A percentile compares a stretch with the other conserved stretches of the same genome.
Conservation (phyloP, 2,797 vertebrate genomes). For the Pteropus rufus region DNA sequence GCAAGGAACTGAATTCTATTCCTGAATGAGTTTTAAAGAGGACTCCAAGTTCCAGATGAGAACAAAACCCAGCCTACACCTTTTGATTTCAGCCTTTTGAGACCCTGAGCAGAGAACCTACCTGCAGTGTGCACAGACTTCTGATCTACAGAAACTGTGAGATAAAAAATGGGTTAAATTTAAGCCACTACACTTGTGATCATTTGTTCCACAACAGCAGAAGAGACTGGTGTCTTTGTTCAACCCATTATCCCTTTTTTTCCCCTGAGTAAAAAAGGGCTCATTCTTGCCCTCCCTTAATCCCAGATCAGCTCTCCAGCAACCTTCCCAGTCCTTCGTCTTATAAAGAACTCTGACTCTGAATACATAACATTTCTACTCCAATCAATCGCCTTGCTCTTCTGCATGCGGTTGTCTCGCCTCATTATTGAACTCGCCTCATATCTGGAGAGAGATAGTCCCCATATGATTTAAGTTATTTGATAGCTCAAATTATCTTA, state of each 20-base stretch:
- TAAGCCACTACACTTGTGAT: not conserved
- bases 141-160: not conserved
- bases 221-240: not conserved
- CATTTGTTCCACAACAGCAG: not conserved
- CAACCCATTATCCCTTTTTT: not conserved
- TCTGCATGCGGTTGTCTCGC: not conserved
- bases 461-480: not conserved
- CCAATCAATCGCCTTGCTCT: not conserved
- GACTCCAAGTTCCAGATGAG: not conserved
- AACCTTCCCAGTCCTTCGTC: not conserved
- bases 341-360: not conserved
- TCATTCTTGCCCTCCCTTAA: not conserved
- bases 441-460: not conserved
- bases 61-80: not conserved
- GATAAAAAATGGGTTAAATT: not conserved
- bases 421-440: not conserved
- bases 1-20: not conserved
- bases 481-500: not conserved
- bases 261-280: not conserved
- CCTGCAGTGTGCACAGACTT: not conserved
- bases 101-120: not conserved
- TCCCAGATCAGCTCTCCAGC: not conserved
- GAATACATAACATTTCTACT: not conserved
- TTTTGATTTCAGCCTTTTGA: not conserved
- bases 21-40: not conserved